phyloP scores from a whole-genome alignment of 1,140 invertebrate genomes.

The Bombus breviceps region DNA sequence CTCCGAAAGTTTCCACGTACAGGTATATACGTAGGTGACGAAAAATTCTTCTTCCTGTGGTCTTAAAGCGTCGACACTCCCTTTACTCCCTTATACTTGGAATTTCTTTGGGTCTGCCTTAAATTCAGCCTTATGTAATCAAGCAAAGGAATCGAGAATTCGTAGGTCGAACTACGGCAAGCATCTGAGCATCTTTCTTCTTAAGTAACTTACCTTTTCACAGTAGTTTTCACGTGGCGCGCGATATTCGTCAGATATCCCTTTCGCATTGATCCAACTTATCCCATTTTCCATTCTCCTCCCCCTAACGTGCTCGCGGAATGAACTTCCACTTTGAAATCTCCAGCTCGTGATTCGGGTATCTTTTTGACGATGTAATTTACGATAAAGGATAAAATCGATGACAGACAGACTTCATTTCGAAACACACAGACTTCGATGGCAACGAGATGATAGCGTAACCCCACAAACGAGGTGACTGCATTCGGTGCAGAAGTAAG shows the following conservation, averaged over 20 bases:
- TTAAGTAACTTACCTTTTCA: constrained; percentile 46
- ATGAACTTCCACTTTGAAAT: constrained; percentile 12
- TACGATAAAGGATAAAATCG: constrained; percentile 13
- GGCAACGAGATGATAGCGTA: background rate
- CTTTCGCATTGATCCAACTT: constrained; percentile 1
- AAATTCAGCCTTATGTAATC: constrained; percentile 55
- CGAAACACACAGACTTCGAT: background rate
- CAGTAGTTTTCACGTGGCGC: constrained; percentile 28
- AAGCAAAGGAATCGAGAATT: constrained; percentile 48
- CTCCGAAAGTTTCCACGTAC: constrained; percentile 29
- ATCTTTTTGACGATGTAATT: constrained; percentile 24
- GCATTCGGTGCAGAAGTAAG: background rate
- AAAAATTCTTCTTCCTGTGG: constrained; percentile 32
- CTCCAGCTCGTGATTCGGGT: background rate
- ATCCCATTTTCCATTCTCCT: constrained; percentile 12
- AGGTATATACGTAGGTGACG: background rate
- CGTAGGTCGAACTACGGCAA: constrained; percentile 5
- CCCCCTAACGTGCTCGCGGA: background rate
- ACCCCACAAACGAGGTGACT: background rate
- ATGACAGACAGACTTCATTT: constrained; percentile 14
- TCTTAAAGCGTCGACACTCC: constrained; percentile 19
- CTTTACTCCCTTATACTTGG: background rate
- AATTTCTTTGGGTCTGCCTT: constrained; percentile 35
- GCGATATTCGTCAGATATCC: constrained; percentile 29
- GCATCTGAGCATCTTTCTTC: constrained; percentile 35